Evolutionary conservation across 2,113 vertebrate species (phyloP).

Genomic region (Cettia cetti): DNA sequence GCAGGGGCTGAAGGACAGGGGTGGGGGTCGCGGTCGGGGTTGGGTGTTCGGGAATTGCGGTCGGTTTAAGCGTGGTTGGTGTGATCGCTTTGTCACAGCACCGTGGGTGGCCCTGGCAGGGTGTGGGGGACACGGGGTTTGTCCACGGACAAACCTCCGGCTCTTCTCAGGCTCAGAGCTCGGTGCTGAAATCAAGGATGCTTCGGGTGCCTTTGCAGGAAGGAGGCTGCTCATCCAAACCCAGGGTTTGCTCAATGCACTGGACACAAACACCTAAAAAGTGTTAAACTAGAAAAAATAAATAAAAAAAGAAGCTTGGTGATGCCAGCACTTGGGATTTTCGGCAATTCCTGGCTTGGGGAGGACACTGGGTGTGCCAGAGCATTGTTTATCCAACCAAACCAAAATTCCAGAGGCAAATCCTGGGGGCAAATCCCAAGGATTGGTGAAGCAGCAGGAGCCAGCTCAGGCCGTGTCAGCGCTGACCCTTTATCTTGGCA

Average conservation of each 20-base stretch:
- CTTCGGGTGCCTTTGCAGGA: background rate
- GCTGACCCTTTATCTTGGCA: fast-evolving
- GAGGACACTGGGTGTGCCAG: background rate
- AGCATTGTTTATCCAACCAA: background rate
- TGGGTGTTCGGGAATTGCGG: background rate
- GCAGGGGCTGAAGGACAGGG: background rate
- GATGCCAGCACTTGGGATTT: background rate
- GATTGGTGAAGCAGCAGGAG: background rate
- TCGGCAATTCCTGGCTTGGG: background rate
- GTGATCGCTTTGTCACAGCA: fast-evolving
- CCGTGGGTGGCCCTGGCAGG: fast-evolving
- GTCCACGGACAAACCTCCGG: background rate
- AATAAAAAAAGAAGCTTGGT: fast-evolving
- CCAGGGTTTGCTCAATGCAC: background rate
- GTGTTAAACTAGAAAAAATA: background rate
- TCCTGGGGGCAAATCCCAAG: background rate
- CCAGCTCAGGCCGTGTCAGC: fast-evolving
- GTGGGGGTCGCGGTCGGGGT: background rate
- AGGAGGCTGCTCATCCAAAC: background rate
- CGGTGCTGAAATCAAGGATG: background rate
- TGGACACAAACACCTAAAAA: background rate
- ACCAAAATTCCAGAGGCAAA: background rate
- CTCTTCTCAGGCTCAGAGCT: background rate
- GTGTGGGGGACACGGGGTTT: fast-evolving
- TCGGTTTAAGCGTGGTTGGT: background rate